Evolutionary conservation across 2,888 invertebrate genomes (phyloP), one percentile per base, ranked within the genome.

Genomic region (Acleris cristana): DNA sequence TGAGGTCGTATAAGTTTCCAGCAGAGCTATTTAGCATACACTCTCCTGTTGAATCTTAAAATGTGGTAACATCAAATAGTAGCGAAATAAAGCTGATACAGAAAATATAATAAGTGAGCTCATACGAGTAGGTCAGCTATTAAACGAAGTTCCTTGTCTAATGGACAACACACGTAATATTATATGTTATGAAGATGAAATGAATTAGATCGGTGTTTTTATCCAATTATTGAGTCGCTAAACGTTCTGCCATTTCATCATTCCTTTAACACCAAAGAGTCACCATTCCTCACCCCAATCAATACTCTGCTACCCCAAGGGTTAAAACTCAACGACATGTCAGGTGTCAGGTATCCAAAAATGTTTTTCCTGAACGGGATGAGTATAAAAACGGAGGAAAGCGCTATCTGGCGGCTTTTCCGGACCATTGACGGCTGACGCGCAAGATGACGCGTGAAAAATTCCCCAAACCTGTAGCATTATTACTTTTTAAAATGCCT

Each of bases 381-480:
- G 74, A 74, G 73, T 69, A 64, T 69, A 74, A 78, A 79, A 76
- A 73, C 70, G 74, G 64, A 70, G 74, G 73, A 77, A 75, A 72
- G 73, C 76, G 74, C 78, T 80, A 81, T 81, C 79, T 73, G 65
- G 73, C 74, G 78, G 79, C 78, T 82, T 79, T 82, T 83, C 82
- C 84, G 76, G 73, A 65, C 76, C 82, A 81, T 83, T 81, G 82
- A 68, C 68, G 74, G 72, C 74, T 79, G 80, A 79, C 73, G 76
- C 73, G 69, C 49, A 71, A 71, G 71, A 76, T 79, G 76, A 77
- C 75, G 76, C 69, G 76, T 75, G 79, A 80, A 77, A 82, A 80
- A 77, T 74, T 63, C 73, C 71, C 56, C 72, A 71, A 70, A 58
- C 64, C 74, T 74, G 72, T 18, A n/a, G 57, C 53, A 48, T 62